Evolutionary conservation across 2,888 invertebrate genomes (phyloP).

Genomic region (Parochlus steinenii): DNA sequence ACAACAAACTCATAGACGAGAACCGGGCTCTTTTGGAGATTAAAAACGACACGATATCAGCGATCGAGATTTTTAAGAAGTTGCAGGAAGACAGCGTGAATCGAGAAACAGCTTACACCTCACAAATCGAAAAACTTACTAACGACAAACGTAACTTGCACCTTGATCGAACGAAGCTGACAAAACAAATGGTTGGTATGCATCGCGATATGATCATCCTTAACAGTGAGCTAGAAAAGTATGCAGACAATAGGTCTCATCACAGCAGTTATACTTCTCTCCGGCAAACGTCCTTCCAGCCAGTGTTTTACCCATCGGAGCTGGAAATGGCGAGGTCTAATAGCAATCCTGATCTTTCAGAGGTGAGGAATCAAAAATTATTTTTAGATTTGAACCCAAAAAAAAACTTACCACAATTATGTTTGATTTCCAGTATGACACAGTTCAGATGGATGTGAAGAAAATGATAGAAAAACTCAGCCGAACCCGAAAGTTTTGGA

Average conservation of each 20-base stretch:
- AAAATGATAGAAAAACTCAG: conserved; percentile 4
- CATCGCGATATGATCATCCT: conserved; percentile 16
- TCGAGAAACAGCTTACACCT: conserved; percentile 7
- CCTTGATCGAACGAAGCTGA: conserved; percentile 8
- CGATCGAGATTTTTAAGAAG: conserved; percentile 10
- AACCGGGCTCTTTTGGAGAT: conserved; percentile 6
- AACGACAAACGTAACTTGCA: conserved; percentile 7
- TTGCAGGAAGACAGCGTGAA: conserved; percentile 5
- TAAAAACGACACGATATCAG: conserved; percentile 11
- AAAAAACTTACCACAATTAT: too few species aligned
- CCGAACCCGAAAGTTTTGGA: conserved; percentile 5
- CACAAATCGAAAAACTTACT: conserved; percentile 4
- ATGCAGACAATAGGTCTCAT: conserved; percentile 12
- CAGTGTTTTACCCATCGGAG: conserved; percentile 4
- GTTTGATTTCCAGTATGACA: too few species aligned
- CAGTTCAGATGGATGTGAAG: conserved; percentile 3
- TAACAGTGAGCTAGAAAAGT: conserved; percentile 15
- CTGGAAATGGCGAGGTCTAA: not conserved
- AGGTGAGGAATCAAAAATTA: too few species aligned
- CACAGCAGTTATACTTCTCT: conserved; percentile 5
- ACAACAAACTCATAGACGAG: conserved; percentile 8
- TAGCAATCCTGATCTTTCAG: conserved; percentile 7
- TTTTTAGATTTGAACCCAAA: too few species aligned
- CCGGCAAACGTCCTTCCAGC: conserved; percentile 5
- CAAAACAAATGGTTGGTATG: conserved; percentile 11